Evolutionary conservation across 1,140 invertebrate genomes (phyloP), one percentile per base, ranked within the genome.

Genomic region (Riptortus pedestris): DNA sequence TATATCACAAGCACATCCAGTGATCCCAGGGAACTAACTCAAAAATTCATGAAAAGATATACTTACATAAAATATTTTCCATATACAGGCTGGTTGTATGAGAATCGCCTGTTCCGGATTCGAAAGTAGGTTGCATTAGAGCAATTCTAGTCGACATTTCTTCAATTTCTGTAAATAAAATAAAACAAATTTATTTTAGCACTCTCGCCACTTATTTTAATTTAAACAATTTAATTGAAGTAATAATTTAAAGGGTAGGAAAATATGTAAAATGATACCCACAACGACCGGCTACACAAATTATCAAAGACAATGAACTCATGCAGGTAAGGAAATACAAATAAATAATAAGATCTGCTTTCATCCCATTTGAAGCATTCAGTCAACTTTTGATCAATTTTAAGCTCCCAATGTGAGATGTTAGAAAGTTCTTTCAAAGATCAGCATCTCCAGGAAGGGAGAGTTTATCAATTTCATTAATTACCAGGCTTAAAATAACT

Each of bases 111-210:
- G 20, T 24, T 2, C 18, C 14, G 3, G 24, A 26, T 24, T 55
- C 51, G 2, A 55, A 5, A 0, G 12, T 26, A 22, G 65, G 51
- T 16, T 62, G 61, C 67, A 67, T 67, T 14, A 67, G 62, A 26
- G 61, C 61, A 20, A 67, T 59, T 28, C 57, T 65, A 0, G 63
- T 65, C 7, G 67, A 63, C 64, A 67, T 63, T 63, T 67, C 67
- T 65, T 67, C 67, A n/a, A 57, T 43, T 38, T 67, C 67, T 67
- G 47, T 1, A 65, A 67, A 29, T 29, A 7, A 38, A 33, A 62
- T 26, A 2, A 61, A 24, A 24, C 16, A 59, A n/a, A 16, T 57
- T 33, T 5, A 22, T 33, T 60, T 33, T 16, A 59, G 9, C 11
- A 59, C 4, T 11, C 11, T 28, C 16, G n/a, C n/a, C n/a, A 26